Base-by-base conservation (phyloP, 2,888 invertebrate species). In the Epirrhoe alternata region DNA sequence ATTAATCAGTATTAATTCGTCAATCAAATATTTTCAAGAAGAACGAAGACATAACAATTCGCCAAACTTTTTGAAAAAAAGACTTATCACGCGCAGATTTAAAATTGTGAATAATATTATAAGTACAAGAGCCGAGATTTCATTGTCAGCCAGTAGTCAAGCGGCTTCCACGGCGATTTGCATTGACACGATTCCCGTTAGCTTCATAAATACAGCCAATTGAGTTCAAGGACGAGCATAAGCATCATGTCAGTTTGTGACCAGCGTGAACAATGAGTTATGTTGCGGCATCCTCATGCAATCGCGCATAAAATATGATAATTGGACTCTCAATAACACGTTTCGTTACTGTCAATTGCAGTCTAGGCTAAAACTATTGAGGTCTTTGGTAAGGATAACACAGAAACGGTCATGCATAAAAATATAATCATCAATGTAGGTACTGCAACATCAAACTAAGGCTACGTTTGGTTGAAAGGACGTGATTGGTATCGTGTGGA, bases 241-340 rank as follows among this genome's bases (percentile, higher is more conserved):
- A 90, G 86, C 88, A 87, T 89, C 86, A 87, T 84, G 82, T 76
- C 84, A 81, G 80, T 79, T 85, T 91, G 92, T 88, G 92, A 90
- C 89, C 90, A 88, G 90, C 86, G 88, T 91, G 88, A 90, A 92
- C 92, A 93, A 93, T 92, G 87, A 90, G 84, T 86, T 87, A 88
- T 86, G 83, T 83, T 82, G 85, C 86, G 79, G 82, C 80, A 88
- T 92, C 91, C 86, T 90, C 90, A 89, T 89, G 88, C 89, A 87
- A 88, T 86, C 85, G 87, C 86, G 77, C 85, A 88, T 90, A 87
- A 90, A 90, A 88, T 90, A 91, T 88, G 87, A 90, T 92, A 90
- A 90, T 90, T 89, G 87, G 84, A 82, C 78, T 81, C 77, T 84
- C 84, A 83, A 86, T 86, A 85, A 80, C 84, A 84, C 80, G 83